A percentile compares a stretch with the other conserved stretches of the same genome.
Evolutionary conservation across 1,140 invertebrate genomes (phyloP).

Genomic region (Hylaeus volcanicus): DNA sequence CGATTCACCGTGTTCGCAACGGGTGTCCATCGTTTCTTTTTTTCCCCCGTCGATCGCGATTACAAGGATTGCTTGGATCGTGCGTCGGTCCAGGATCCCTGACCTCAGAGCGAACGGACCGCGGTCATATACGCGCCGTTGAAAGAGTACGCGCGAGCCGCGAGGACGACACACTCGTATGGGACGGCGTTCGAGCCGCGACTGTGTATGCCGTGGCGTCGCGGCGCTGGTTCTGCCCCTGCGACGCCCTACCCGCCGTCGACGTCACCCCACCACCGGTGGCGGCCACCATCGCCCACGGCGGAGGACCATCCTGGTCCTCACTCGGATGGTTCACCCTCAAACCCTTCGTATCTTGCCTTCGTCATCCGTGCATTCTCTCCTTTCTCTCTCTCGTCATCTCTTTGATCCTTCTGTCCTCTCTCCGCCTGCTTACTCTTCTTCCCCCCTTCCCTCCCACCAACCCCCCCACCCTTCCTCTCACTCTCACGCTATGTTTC

Average conservation of each 20-base stretch:
- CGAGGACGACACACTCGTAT: conserved; percentile 67
- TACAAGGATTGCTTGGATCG: background rate
- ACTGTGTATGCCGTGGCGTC: conserved; percentile 76
- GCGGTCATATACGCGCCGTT: conserved; percentile 41
- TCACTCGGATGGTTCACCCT: conserved; percentile 61
- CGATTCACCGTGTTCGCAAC: background rate
- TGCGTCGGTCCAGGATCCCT: background rate
- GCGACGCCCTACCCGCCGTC: conserved; percentile 73
- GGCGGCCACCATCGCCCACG: conserved; percentile 36
- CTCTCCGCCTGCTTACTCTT: background rate
- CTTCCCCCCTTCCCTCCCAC: background rate
- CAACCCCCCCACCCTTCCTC: conserved; percentile 18
- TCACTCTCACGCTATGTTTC: background rate
- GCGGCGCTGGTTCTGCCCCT: conserved; percentile 77
- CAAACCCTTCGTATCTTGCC: conserved; percentile 54
- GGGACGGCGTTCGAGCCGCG: conserved; percentile 77
- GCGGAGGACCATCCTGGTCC: conserved; percentile 54
- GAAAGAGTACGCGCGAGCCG: conserved; percentile 30
- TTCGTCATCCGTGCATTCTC: conserved; percentile 44
- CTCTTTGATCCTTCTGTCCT: background rate
- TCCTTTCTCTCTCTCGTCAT: conserved; percentile 4
- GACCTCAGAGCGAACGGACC: background rate
- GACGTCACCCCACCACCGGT: conserved; percentile 62
- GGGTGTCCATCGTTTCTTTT: background rate
- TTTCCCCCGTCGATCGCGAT: background rate